phyloP scores from a whole-genome alignment of 2,888 invertebrate genomes.

The Diogma glabrata region DNA sequence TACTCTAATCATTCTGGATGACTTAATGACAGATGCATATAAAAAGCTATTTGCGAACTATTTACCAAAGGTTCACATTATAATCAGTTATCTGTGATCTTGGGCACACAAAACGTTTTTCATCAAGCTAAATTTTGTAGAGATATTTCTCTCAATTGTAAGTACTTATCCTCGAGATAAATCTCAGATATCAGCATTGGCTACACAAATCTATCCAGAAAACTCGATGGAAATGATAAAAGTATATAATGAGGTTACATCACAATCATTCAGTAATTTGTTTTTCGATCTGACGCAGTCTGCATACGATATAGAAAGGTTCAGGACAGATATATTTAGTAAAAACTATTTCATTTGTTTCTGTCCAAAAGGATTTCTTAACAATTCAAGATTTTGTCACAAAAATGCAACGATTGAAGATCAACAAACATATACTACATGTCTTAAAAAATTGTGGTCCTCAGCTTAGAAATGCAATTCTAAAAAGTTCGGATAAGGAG shows the following conservation, averaged over 20 bases:
- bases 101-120: conserved; percentile 11
- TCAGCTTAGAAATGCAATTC: neutral
- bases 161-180: conserved; percentile 13
- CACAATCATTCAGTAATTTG: conserved; percentile 9
- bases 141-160: conserved; percentile 12
- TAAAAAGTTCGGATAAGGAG: neutral
- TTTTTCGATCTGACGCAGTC: conserved; percentile 10
- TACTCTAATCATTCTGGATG: conserved; percentile 9
- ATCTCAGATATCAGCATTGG: conserved; percentile 10
- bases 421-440: neutral
- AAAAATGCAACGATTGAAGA: neutral
- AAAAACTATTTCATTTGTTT: neutral
- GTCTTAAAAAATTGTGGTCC: neutral
- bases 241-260: conserved; percentile 11
- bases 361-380: neutral
- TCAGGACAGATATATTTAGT: conserved; percentile 13
- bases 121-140: conserved; percentile 10
- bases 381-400: neutral
- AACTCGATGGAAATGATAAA: conserved; percentile 10
- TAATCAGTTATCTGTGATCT: conserved; percentile 6
- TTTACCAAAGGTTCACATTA: conserved; percentile 11
- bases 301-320: conserved; percentile 8
- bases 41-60: conserved; percentile 10
- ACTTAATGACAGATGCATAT: conserved; percentile 9
- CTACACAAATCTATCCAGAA: conserved; percentile 12